Base-by-base conservation (phyloP, 1,140 invertebrate genomes). In the Oryzaephilus surinamensis region DNA sequence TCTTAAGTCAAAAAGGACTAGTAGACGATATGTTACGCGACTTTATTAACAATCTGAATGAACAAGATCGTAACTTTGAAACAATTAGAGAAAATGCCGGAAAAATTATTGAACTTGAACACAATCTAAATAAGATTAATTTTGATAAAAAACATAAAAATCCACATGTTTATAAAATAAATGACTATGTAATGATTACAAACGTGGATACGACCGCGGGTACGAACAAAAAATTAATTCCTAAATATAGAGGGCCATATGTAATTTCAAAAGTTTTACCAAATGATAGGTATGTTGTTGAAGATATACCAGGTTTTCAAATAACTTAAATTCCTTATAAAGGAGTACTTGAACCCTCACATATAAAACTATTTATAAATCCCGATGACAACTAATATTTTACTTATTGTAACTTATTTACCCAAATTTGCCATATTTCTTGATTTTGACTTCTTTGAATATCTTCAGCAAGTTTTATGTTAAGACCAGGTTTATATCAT, bases 191-290 rank as follows among this genome's bases (percentile, higher is more conserved):
- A 21, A 50, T 57, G 46, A 30, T 57, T 14, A 43, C 10, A 29
- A 55, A 57, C 32, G 14, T 46, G 15, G 49, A 51, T 40, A 35
- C 30, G 16, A 51, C 50, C 11, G n/a, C 40, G 4, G 55, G 54
- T 1, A 36, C 46, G 19, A 54, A 47, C 18, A 48, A 45, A 30
- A 56, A 57, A 36, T 20, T 54, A 36, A 28, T 49, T 12, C 51
- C 55, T 7, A 43, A 44, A 35, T 55, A 49, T 41, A 50, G 49
- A 42, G 49, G 52, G 6, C 54, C 52, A 4, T 58, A 55, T 38
- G 12, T 45, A 20, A 28, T 59, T 12, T 42, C 14, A n/a, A 50
- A 50, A 45, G 31, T 49, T 1, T 40, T 58, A 14, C 16, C 34
- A 15, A 49, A 54, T 17, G 48, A 51, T 37, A 31, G 55, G 23